Conservation (phyloP, 2,888 invertebrate genomes). For the Plemyria rubiginata region DNA sequence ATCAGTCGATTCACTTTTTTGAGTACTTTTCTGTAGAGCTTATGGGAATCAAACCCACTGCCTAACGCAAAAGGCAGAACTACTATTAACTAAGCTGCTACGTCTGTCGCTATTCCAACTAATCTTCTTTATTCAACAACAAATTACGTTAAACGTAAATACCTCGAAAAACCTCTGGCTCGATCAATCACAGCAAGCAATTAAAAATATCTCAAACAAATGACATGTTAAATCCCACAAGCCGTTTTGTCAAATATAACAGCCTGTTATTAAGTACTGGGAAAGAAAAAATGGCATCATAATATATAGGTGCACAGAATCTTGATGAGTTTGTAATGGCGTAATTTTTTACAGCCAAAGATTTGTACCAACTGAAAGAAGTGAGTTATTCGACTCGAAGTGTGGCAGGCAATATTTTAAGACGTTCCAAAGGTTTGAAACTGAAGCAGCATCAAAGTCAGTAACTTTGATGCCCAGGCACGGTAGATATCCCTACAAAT, state of each 20-base stretch:
- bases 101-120: not conserved
- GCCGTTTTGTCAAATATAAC: constrained; percentile 65
- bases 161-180: constrained; percentile 28
- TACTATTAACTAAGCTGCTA: too few relatives aligned
- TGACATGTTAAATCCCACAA: constrained; percentile 61
- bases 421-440: too few relatives aligned
- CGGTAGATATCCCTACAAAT: too few relatives aligned
- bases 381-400: too few relatives aligned
- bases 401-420: too few relatives aligned
- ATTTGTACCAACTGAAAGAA: not conserved
- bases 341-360: constrained; percentile 56
- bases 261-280: constrained; percentile 57
- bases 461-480: too few relatives aligned
- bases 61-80: too few relatives aligned
- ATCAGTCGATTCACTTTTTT: too few relatives aligned
- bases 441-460: too few relatives aligned
- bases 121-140: not conserved
- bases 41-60: too few relatives aligned
- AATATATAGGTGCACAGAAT: too few relatives aligned
- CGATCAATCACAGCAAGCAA: constrained; percentile 40
- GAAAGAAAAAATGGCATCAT: constrained; percentile 52
- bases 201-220: constrained; percentile 47
- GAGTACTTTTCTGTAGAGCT: too few relatives aligned
- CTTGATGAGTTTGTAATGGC: constrained; percentile 63
- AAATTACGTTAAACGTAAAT: not conserved